phyloP scores from a whole-genome alignment of 2,888 invertebrate genomes.

The Calliopum simillimum region DNA sequence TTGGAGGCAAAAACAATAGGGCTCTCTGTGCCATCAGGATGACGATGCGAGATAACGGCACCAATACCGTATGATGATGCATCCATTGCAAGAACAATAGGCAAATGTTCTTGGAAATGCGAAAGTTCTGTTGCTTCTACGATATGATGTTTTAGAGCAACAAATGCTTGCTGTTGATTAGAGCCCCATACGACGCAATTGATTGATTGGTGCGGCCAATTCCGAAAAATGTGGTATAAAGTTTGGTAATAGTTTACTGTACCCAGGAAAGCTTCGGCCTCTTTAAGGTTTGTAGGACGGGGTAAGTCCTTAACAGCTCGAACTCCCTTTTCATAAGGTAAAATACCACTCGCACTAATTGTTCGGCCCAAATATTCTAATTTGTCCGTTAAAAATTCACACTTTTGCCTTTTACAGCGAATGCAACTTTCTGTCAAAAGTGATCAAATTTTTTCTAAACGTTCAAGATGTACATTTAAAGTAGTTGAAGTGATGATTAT shows the following conservation, averaged over 20 bases:
- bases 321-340: constrained; percentile 48
- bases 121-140: constrained; percentile 20
- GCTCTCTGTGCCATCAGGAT: constrained; percentile 55
- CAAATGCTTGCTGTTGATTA: constrained; percentile 45
- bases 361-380: constrained; percentile 52
- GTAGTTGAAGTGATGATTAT: constrained; percentile 46
- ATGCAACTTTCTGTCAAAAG: constrained; percentile 45
- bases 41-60: constrained; percentile 54
- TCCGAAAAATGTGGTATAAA: constrained; percentile 39
- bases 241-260: constrained; percentile 54
- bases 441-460: constrained; percentile 45
- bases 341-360: constrained; percentile 41
- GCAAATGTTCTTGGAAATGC: constrained; percentile 28
- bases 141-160: constrained; percentile 21
- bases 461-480: constrained; percentile 46
- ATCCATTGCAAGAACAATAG: constrained; percentile 43
- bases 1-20: constrained; percentile 43
- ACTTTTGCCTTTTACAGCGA: constrained; percentile 52
- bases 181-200: constrained; percentile 12
- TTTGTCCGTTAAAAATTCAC: constrained; percentile 55
- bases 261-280: constrained; percentile 52
- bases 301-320: constrained; percentile 49
- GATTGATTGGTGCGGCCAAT: constrained; percentile 28
- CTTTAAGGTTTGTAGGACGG: constrained; percentile 43
- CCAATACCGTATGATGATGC: constrained; percentile 44